Evolutionary conservation across 2,888 invertebrate genomes (phyloP), one percentile per base, ranked within the genome.

Genomic region (Esperia sulphurella): DNA sequence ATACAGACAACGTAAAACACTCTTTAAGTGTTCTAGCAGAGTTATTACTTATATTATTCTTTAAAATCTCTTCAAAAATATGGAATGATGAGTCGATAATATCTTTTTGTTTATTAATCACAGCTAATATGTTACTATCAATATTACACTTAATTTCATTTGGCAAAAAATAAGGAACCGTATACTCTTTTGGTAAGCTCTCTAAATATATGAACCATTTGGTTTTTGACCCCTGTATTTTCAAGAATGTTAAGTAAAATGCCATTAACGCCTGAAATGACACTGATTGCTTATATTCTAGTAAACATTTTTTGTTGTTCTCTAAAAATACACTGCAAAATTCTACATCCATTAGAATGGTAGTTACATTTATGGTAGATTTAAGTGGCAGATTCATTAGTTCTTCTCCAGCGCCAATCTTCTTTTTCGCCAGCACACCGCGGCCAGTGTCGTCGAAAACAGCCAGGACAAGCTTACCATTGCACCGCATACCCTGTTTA

Each of bases 241-340:
- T 92, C 71, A 96, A 93, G 72, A 92, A 92, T 39, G 93, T 74
- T 33, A 98, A 75, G 83, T 95, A 97, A 52, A 94, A 83, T 5
- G 95, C 92, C 58, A 97, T 78, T 21, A 95, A 79, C 53, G 94
- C 92, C 64, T 96, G 96, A 58, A 95, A 93, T 49, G 91, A 83
- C 50, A 93, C 71, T 39, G 75, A 71, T 62, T 72, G 55, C 57
- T 77, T 71, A 75, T 75, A 68, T 57, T 77, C 58, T 58, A 69
- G 9, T 65, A 86, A 57, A 90, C 92, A 71, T 81, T 90, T 65
- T 82, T 75, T 52, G 75, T 63, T 71, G 53, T 81, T 87, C 12
- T 79, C 71, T 58, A 75, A 65, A 79, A 90, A 76, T 63, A 85
- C 68, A 61, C 75, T 61, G 90, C 92, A 83, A 91, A 91, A 91